Evolutionary conservation across 2,888 invertebrate species (phyloP).

Genomic region (Cetonia aurata): DNA sequence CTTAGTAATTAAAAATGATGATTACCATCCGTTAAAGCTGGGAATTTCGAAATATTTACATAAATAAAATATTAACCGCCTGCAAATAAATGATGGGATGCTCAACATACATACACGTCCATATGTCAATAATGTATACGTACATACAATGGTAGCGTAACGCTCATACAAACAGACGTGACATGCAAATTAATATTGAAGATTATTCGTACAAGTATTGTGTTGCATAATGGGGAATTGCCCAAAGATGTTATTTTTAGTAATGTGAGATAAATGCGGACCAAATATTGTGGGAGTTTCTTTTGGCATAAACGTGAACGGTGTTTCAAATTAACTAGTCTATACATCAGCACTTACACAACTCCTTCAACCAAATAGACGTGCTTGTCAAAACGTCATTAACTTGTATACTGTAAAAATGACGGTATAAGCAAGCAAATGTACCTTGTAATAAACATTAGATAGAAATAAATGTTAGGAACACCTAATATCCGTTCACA

Average conservation of each 20-base stretch:
- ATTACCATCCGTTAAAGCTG: slow-evolving; percentile 5
- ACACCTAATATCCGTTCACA: too few relatives aligned
- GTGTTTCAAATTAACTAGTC: background rate
- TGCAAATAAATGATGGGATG: background rate
- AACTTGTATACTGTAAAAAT: too few relatives aligned
- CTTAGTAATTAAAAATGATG: slow-evolving; percentile 4
- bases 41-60: slow-evolving; percentile 19
- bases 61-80: background rate
- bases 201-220: slow-evolving; percentile 6
- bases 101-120: background rate
- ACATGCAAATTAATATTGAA: slow-evolving; percentile 22
- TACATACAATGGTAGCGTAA: slow-evolving; percentile 9
- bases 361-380: background rate
- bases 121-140: background rate
- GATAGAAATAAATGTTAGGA: too few relatives aligned
- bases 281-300: slow-evolving; percentile 24
- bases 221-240: slow-evolving; percentile 23
- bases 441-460: too few relatives aligned
- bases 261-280: background rate
- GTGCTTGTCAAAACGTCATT: too few relatives aligned
- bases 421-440: too few relatives aligned
- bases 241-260: slow-evolving; percentile 16
- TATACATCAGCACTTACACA: background rate
- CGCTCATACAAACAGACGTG: slow-evolving; percentile 12
- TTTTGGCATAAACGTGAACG: background rate